phyloP scores from a whole-genome alignment of 2,797 vertebrate genomes.

The Tangara arthus region DNA sequence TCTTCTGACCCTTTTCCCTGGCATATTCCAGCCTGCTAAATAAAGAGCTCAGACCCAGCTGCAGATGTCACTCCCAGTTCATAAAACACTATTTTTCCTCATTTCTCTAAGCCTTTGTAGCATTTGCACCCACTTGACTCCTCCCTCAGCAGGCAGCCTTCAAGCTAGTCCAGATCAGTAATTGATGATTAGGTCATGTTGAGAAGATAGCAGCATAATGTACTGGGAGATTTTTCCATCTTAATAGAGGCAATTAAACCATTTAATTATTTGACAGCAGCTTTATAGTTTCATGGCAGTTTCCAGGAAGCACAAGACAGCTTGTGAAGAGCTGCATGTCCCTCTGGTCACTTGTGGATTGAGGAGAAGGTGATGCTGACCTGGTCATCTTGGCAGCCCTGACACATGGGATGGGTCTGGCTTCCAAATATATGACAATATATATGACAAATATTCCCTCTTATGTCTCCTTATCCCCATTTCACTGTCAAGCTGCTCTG shows the following conservation, averaged over 20 bases:
- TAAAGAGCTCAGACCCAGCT: neutral
- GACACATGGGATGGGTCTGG: neutral
- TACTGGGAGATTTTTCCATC: neutral
- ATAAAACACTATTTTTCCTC: neutral
- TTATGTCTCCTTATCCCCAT: neutral
- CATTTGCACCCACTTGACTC: neutral
- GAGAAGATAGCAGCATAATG: neutral
- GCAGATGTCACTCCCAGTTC: neutral
- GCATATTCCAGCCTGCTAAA: neutral
- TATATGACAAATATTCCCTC: neutral
- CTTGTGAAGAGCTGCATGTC: neutral
- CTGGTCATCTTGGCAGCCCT: neutral
- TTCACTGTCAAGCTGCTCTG: neutral
- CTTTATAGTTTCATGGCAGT: neutral
- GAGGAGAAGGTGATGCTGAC: neutral
- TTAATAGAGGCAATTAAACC: conserved; percentile 1
- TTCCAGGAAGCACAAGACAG: neutral
- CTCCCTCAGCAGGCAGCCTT: neutral
- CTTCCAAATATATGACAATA: neutral
- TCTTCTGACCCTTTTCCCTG: neutral
- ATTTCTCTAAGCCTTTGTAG: neutral
- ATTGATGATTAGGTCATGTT: neutral
- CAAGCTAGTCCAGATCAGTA: neutral
- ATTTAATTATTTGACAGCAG: conserved; percentile 29
- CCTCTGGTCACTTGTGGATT: neutral